phyloP scores from a whole-genome alignment of 2,888 invertebrate genomes.

The Coronaproctus castanopsis region DNA sequence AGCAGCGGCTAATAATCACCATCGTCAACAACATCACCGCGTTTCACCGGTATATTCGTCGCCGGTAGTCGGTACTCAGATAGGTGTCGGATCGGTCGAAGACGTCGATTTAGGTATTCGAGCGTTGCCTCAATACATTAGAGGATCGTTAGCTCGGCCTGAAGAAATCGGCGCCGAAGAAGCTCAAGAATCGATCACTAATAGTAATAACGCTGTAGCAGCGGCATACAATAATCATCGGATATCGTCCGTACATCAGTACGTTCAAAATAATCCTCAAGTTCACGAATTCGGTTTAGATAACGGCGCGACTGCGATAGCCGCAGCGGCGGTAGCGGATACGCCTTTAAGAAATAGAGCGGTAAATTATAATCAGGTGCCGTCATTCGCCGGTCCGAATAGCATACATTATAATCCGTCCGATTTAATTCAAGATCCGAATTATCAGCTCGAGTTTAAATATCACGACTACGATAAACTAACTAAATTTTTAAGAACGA shows the following conservation, averaged over 20 bases:
- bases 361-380: constrained; percentile 8
- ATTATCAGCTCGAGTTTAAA: constrained; percentile 41
- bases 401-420: constrained; percentile 12
- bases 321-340: neutral
- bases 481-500: constrained; percentile 58
- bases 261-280: constrained; percentile 9
- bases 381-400: constrained; percentile 7
- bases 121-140: constrained; percentile 2
- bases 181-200: constrained; percentile 16
- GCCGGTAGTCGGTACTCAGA: constrained; percentile 4
- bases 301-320: constrained; percentile 2
- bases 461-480: constrained; percentile 72
- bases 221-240: constrained; percentile 15
- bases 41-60: neutral
- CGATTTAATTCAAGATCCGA: constrained; percentile 13
- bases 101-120: constrained; percentile 9
- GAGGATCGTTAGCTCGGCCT: constrained; percentile 8
- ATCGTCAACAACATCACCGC: too few species aligned
- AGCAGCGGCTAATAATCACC: neutral
- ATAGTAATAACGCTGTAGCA: constrained; percentile 1
- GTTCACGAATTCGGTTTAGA: constrained; percentile 7
- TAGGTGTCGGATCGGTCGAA: constrained; percentile 11
- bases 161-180: constrained; percentile 11
- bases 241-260: constrained; percentile 15
- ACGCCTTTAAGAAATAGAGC: constrained; percentile 13